These are phyloP conservation scores for Coreius guichenoti DNA, from an alignment of 2,797 vertebrate genomes.

Conservation along the genomic window DNA sequence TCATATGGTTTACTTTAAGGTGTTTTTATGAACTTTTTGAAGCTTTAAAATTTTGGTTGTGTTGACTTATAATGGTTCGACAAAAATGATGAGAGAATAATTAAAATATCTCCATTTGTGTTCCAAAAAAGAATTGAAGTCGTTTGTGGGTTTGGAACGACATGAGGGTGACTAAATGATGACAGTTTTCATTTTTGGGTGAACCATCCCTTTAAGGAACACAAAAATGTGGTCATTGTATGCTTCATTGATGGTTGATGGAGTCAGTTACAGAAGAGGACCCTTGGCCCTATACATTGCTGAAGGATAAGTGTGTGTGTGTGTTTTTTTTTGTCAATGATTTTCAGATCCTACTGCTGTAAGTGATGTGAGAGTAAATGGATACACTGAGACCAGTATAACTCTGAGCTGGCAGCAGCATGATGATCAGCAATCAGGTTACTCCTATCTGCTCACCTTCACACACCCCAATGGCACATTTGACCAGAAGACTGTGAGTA, in stretches of 20 bases:
- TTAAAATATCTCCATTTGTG: no score
- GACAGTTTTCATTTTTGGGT: background rate
- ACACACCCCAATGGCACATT: background rate
- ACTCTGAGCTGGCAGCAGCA: constrained; percentile 69
- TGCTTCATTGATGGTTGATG: background rate
- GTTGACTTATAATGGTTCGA: no score
- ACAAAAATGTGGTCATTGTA: background rate
- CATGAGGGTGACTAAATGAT: background rate
- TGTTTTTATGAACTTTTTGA: background rate
- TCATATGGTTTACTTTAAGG: background rate
- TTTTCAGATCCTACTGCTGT: constrained; percentile 69
- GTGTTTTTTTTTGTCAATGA: constrained; percentile 16
- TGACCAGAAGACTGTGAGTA: fast-evolving
- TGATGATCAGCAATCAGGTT: constrained; percentile 36
- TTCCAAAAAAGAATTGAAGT: no score
- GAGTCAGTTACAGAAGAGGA: background rate
- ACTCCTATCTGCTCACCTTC: constrained; percentile 62
- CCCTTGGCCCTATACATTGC: background rate
- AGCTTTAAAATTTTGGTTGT: background rate
- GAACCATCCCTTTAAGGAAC: background rate
- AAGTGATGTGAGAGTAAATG: constrained; percentile 40
- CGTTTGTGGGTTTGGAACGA: background rate
- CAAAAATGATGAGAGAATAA: no score
- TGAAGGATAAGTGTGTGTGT: background rate
- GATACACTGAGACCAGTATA: constrained; percentile 64